A percentile compares a stretch with the other conserved stretches of the same genome.
These are phyloP conservation scores for Aplocera efformata DNA, from an alignment of 2,888 invertebrate genomes.

Conservation along the genomic window DNA sequence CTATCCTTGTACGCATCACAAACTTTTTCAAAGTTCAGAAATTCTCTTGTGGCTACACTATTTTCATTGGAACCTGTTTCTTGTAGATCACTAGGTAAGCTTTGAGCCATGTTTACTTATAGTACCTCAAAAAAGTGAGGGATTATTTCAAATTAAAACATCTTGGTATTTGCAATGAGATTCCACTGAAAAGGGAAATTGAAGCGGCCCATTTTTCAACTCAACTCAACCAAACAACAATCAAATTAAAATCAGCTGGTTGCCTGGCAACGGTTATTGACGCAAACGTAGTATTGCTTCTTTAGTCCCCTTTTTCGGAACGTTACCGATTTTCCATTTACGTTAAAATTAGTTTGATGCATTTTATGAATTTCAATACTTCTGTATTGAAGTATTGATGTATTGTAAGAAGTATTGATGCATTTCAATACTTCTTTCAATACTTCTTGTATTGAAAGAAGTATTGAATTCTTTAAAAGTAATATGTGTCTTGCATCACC, in stretches of 20 bases:
- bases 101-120: constrained; percentile 44
- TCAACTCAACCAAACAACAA: constrained; percentile 2
- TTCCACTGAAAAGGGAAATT: not conserved
- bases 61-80: constrained; percentile 60
- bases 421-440: no score
- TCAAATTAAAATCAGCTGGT: constrained; percentile 16
- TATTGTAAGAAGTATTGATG: no score
- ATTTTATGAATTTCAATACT: no score
- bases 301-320: not conserved
- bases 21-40: constrained; percentile 62
- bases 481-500: no score
- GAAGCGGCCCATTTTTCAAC: not conserved
- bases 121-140: not conserved
- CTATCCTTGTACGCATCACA: constrained; percentile 67
- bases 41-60: constrained; percentile 66
- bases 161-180: not conserved
- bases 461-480: no score
- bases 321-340: not conserved
- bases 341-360: not conserved
- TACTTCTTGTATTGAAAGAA: no score
- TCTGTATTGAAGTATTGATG: no score
- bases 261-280: constrained; percentile 15
- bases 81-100: constrained; percentile 31
- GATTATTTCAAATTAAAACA: not conserved
- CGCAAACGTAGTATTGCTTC: not conserved